phyloP scores from a whole-genome alignment of 2,113 vertebrate species.

The Orycteropus afer region DNA sequence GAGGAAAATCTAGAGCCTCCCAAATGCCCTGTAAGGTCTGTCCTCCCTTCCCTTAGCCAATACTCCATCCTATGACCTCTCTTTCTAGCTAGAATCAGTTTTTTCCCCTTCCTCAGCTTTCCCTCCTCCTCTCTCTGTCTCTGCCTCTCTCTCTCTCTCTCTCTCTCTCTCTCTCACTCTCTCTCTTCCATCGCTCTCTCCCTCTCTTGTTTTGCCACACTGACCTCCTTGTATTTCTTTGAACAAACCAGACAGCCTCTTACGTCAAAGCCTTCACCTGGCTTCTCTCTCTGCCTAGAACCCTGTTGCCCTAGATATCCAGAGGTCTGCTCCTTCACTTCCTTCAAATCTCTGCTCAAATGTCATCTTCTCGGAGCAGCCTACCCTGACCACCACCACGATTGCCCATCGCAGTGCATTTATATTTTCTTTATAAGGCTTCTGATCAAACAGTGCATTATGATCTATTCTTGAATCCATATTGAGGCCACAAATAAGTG shows the following conservation, averaged over 20 bases:
- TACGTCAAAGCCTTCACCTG: neutral
- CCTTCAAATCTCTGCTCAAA: neutral
- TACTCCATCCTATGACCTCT: neutral
- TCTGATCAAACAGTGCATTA: neutral
- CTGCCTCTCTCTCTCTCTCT: neutral
- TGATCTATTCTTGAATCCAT: neutral
- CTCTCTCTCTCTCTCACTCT: too few species aligned
- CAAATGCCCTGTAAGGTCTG: neutral
- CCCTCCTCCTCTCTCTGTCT: neutral
- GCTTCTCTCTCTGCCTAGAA: neutral
- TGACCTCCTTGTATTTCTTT: neutral
- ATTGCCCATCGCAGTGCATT: neutral
- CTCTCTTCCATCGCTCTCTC: too few species aligned
- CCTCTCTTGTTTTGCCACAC: too few species aligned
- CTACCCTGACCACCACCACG: neutral
- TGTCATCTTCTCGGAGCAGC: neutral
- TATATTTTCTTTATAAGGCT: neutral
- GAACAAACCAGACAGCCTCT: neutral
- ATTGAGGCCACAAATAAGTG: neutral
- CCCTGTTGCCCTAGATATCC: neutral
- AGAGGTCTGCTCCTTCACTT: neutral
- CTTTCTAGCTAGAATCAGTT: neutral
- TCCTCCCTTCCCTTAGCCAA: neutral
- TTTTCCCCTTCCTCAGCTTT: neutral
- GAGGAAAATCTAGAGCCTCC: neutral